A percentile compares a stretch with the other conserved stretches of the same genome.
These are phyloP conservation scores for Pollimyrus isidori DNA, from an alignment of 2,113 vertebrate genomes.

Conservation along the genomic window DNA sequence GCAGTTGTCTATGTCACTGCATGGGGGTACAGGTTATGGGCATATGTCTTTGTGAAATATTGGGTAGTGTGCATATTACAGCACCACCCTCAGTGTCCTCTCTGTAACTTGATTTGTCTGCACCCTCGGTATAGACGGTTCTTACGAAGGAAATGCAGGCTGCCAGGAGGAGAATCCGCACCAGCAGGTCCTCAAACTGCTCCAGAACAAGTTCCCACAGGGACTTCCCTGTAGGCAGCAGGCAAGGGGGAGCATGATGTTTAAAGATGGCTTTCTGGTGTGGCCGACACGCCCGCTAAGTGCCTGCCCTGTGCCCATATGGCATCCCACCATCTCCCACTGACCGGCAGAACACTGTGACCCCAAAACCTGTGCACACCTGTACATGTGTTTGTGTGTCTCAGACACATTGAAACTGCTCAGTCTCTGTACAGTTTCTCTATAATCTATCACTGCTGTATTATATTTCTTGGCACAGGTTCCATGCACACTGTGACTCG, in stretches of 20 bases:
- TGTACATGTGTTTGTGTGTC: background rate
- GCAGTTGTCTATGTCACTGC: background rate
- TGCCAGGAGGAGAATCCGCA: constrained; percentile 65
- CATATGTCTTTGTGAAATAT: background rate
- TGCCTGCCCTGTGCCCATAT: background rate
- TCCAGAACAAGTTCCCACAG: constrained; percentile 66
- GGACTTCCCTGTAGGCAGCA: constrained; percentile 57
- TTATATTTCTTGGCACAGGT: background rate
- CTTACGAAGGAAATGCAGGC: constrained; percentile 73
- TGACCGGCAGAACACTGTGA: background rate
- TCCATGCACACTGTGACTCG: background rate
- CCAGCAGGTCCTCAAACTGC: constrained; percentile 69
- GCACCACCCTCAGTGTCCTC: background rate
- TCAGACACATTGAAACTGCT: background rate
- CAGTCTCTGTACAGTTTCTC: background rate
- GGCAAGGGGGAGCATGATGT: background rate
- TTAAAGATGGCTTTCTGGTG: background rate
- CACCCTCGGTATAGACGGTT: background rate
- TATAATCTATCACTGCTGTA: background rate
- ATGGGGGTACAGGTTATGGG: background rate
- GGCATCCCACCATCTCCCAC: background rate
- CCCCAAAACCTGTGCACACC: background rate
- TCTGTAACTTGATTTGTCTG: background rate
- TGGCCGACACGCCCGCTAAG: background rate
- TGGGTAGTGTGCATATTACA: background rate